These are phyloP conservation scores for Andinoacara biseriatus DNA, from an alignment of 2,113 vertebrate genomes.

Conservation along the genomic window DNA sequence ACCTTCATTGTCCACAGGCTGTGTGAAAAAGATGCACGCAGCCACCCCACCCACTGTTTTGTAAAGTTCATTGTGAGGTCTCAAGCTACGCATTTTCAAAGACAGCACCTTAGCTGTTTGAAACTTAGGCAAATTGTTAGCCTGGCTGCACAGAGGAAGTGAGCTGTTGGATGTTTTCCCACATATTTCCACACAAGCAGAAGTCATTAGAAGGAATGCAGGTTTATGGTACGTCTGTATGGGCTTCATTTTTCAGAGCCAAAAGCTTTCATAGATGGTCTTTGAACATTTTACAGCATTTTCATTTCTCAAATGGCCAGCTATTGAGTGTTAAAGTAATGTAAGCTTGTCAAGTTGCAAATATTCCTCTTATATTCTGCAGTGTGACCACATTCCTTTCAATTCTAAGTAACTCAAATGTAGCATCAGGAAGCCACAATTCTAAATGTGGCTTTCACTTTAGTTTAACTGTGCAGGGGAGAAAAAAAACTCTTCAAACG, in stretches of 20 bases:
- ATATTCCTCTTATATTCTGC: not conserved
- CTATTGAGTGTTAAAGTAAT: not conserved
- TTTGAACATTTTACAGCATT: not conserved
- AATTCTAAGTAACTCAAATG: not conserved
- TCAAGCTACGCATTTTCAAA: not conserved
- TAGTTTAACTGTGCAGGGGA: rapidly evolving
- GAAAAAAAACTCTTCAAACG: not conserved
- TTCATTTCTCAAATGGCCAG: not conserved
- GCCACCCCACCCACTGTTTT: not conserved
- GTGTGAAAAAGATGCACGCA: not conserved
- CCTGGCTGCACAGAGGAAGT: not conserved
- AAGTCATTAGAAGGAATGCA: not conserved
- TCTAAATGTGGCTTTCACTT: not conserved
- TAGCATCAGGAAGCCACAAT: not conserved
- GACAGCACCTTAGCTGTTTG: not conserved
- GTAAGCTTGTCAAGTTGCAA: not conserved
- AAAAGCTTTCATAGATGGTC: not conserved
- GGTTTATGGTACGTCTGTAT: too few species aligned
- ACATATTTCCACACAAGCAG: not conserved
- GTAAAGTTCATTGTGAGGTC: not conserved
- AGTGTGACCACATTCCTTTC: not conserved
- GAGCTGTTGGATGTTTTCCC: not conserved
- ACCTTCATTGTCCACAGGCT: not conserved
- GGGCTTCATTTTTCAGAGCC: not conserved
- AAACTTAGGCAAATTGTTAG: not conserved